phyloP scores from a whole-genome alignment of 1,140 invertebrate species.

The Vollenhovia emeryi region DNA sequence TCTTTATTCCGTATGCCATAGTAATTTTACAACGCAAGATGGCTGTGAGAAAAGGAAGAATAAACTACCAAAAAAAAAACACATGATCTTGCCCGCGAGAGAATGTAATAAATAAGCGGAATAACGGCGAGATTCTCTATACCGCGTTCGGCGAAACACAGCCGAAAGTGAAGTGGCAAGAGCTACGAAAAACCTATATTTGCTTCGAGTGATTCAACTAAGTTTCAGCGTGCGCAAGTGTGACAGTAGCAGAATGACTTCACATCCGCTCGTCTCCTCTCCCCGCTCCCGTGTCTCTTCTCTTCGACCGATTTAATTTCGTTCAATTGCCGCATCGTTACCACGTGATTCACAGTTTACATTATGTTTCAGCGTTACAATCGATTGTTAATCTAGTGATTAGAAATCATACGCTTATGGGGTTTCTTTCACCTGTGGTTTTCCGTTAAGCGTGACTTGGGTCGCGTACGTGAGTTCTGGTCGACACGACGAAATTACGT shows the following conservation, averaged over 20 bases:
- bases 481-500: slow-evolving; percentile 45
- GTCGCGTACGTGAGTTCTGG: slow-evolving; percentile 59
- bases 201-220: slow-evolving; percentile 39
- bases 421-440: slow-evolving; percentile 39
- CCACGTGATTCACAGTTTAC: slow-evolving; percentile 66
- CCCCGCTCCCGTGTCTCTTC: background rate
- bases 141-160: slow-evolving; percentile 31
- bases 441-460: slow-evolving; percentile 60
- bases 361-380: slow-evolving; percentile 58
- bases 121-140: slow-evolving; percentile 41
- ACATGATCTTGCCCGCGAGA: background rate
- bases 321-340: slow-evolving; percentile 66
- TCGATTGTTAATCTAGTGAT: slow-evolving; percentile 67
- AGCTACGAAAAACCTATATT: slow-evolving; percentile 38
- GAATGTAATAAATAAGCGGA: slow-evolving; percentile 66
- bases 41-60: slow-evolving; percentile 64
- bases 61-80: slow-evolving; percentile 11
- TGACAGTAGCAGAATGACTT: slow-evolving; percentile 48
- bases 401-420: slow-evolving; percentile 71
- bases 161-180: slow-evolving; percentile 45
- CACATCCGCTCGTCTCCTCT: background rate
- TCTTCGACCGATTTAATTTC: slow-evolving; percentile 71
- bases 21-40: slow-evolving; percentile 67
- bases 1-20: slow-evolving; percentile 69
- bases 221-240: slow-evolving; percentile 51